Base-by-base conservation (phyloP, 2,888 invertebrate genomes). In the Sminthurinus aureus region DNA sequence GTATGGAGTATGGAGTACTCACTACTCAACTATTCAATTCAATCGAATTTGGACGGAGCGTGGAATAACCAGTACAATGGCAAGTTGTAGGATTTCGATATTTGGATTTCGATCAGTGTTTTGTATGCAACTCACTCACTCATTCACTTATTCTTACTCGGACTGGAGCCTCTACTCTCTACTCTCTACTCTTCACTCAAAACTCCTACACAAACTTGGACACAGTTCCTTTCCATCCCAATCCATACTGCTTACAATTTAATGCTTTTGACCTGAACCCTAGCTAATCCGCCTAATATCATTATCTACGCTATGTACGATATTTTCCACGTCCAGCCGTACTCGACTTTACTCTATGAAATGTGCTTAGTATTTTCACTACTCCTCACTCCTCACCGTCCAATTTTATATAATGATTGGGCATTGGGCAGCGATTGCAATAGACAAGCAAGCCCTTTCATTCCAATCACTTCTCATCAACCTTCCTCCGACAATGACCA, bases 211-310 rank as follows among this genome's bases (percentile, higher is more conserved):
- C 26, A 13, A 52, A 13, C 64, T 24, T 64, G 20, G 20, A 22
- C 26, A 12, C 22, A 11, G 38, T 78, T 6, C 38, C 3, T 6
- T 38, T 38, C 6, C 6, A 1, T 38, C 38, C 38, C 38, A 38
- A 38, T 38, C 1, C 77, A 15, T 71, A 58, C 52, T 80, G 80
- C 80, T 71, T 81, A 51, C 81, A 81, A 64, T 81, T 81, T 81
- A 81, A 81, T 81, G 81, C 81, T 81, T 81, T 74, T 81, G 81
- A 81, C 74, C 81, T 73, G 81, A 81, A 74, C 81, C 74, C 80
- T 50, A 81, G 81, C 81, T 81, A 74, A 81, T 81, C 81, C 81
- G 81, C 66, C 74, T 81, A 81, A 81, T 81, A 75, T 81, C 38
- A 81, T 81, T 81, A 81, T 75, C 81, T 64, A 20, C 58, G 58